These are phyloP conservation scores for Rhagologus leucostigma DNA, from an alignment of 2,113 vertebrate genomes.

Conservation along the genomic window DNA sequence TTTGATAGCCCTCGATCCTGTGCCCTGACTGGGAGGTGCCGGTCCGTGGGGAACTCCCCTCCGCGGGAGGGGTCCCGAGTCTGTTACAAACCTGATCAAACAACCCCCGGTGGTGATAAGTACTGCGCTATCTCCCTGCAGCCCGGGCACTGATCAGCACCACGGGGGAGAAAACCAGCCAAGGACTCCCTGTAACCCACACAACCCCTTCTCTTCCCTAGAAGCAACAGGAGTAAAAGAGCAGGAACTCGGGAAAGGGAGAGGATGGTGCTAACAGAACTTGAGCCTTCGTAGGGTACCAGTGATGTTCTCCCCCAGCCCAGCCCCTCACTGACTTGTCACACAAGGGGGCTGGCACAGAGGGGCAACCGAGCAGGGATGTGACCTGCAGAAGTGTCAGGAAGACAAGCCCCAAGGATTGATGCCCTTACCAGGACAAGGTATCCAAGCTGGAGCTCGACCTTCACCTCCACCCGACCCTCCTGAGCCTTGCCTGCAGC, in stretches of 20 bases:
- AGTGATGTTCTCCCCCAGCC: background rate
- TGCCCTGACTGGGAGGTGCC: background rate
- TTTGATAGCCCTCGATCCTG: background rate
- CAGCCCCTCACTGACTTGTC: background rate
- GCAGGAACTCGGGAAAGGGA: background rate
- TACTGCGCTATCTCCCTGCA: background rate
- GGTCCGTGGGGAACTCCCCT: background rate
- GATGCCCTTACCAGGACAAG: background rate
- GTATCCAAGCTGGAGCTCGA: background rate
- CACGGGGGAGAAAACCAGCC: background rate
- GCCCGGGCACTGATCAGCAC: background rate
- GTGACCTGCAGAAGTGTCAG: background rate
- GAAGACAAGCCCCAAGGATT: background rate
- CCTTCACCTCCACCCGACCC: background rate
- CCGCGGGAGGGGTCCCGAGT: background rate
- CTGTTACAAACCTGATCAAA: background rate
- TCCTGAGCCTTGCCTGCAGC: slow-evolving; percentile 8
- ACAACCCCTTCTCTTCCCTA: background rate
- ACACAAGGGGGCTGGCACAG: background rate
- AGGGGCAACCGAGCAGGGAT: background rate
- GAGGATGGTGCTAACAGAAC: background rate
- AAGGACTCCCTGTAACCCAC: background rate
- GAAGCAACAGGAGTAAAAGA: background rate
- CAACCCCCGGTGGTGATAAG: background rate
- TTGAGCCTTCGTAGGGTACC: background rate